Percentiles rank a stretch among this genome's conserved stretches.
Conservation (phyloP, 2,113 vertebrate genomes). For the Tychaedon coryphoeus region DNA sequence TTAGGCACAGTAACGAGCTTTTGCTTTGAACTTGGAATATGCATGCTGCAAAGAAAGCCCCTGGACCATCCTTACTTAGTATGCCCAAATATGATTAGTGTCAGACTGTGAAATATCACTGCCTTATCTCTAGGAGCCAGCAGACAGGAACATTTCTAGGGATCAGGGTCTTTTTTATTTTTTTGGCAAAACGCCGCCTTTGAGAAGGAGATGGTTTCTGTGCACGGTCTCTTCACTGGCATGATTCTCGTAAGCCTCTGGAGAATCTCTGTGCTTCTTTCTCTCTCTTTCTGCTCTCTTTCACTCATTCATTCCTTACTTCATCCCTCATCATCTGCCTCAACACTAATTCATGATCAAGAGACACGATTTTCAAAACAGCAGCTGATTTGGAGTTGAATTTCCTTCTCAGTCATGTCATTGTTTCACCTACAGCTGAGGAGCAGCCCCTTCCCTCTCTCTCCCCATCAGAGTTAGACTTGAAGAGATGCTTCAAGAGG, state of each 20-base stretch:
- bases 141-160: conserved; percentile 74
- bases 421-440: not conserved
- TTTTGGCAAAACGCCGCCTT: conserved; percentile 59
- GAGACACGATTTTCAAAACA: not conserved
- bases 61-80: conserved; percentile 74
- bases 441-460: not conserved
- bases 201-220: conserved; percentile 50
- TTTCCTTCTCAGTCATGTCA: not conserved
- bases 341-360: conserved; percentile 51
- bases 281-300: not conserved
- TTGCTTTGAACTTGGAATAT: conserved; percentile 85
- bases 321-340: conserved; percentile 2
- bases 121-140: conserved; percentile 82
- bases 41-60: conserved; percentile 64
- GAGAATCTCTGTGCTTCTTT: not conserved
- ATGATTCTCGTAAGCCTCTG: not conserved
- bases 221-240: not conserved
- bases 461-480: not conserved
- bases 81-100: conserved; percentile 83
- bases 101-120: conserved; percentile 80
- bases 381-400: not conserved
- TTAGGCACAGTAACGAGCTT: conserved; percentile 70
- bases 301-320: not conserved
- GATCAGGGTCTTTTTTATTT: conserved; percentile 50
- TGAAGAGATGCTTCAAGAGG: conserved; percentile 18